These are phyloP conservation scores for Neostethus bicornis DNA, from an alignment of 2,797 vertebrate species.

Conservation along the genomic window DNA sequence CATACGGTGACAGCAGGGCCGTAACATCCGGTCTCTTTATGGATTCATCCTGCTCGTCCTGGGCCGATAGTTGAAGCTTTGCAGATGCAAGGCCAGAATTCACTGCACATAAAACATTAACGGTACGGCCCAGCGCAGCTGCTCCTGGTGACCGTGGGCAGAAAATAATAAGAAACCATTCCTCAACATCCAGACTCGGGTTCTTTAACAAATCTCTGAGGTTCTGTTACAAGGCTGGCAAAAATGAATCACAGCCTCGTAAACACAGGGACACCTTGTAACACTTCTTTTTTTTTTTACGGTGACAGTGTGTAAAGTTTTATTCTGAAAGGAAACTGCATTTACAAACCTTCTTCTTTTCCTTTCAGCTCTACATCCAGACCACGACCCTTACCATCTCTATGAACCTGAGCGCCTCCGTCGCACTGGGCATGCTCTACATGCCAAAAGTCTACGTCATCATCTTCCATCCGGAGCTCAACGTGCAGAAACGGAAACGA, in stretches of 20 bases:
- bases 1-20: conserved; percentile 43
- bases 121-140: conserved; percentile 14
- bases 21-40: conserved; percentile 42
- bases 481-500: conserved; percentile 92
- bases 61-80: conserved; percentile 25
- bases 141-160: conserved; percentile 32
- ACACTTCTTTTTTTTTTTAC: neutral
- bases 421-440: conserved; percentile 93
- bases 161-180: conserved; percentile 31
- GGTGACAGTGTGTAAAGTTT: no score
- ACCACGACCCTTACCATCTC: conserved; percentile 93
- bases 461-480: conserved; percentile 94
- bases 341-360: conserved; percentile 3
- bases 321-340: no score
- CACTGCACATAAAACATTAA: conserved; percentile 53
- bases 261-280: neutral
- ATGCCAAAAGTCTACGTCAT: conserved; percentile 97
- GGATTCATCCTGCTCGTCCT: conserved; percentile 42
- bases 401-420: conserved; percentile 93
- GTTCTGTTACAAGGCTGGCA: neutral
- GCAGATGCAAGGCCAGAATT: conserved; percentile 38
- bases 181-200: conserved; percentile 27
- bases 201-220: neutral
- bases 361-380: conserved; percentile 90
- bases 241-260: neutral